Conservation (phyloP, 2,113 vertebrate species). For the Micronycteris hirsuta region DNA sequence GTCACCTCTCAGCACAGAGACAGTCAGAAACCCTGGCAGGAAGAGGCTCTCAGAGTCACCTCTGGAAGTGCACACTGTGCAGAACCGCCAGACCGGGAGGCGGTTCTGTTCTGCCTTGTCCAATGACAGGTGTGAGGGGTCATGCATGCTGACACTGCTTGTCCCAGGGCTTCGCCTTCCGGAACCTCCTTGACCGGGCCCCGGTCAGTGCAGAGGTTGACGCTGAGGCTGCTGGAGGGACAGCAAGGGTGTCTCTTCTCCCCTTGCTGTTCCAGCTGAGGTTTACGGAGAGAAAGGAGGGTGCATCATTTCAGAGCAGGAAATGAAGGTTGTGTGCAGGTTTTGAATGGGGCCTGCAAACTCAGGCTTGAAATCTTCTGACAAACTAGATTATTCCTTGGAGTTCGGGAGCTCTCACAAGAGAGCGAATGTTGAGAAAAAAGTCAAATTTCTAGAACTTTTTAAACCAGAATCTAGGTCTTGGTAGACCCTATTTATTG, state of each 20-base stretch:
- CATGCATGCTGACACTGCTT: background rate
- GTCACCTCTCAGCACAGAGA: constrained; percentile 73
- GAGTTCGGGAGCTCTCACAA: background rate
- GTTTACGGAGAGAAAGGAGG: background rate
- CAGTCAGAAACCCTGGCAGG: constrained; percentile 51
- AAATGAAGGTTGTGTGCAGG: background rate
- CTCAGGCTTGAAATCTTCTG: background rate
- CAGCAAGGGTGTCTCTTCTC: background rate
- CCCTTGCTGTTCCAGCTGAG: background rate
- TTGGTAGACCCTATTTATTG: background rate
- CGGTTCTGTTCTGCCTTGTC: constrained; percentile 38
- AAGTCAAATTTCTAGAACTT: background rate
- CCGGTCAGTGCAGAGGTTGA: background rate
- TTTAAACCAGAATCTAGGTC: background rate
- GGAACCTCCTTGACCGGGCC: background rate
- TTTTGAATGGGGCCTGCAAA: background rate
- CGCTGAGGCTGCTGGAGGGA: background rate
- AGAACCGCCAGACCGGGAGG: background rate
- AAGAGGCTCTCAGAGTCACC: constrained; percentile 49
- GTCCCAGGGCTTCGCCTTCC: background rate
- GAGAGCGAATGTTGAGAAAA: background rate
- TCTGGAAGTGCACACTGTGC: background rate
- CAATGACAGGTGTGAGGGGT: constrained; percentile 4
- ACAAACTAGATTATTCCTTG: background rate
- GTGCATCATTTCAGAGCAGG: background rate